Evolutionary conservation across 2,888 invertebrate species (phyloP), one percentile per base, ranked within the genome.

Genomic region (Furcula furcula): DNA sequence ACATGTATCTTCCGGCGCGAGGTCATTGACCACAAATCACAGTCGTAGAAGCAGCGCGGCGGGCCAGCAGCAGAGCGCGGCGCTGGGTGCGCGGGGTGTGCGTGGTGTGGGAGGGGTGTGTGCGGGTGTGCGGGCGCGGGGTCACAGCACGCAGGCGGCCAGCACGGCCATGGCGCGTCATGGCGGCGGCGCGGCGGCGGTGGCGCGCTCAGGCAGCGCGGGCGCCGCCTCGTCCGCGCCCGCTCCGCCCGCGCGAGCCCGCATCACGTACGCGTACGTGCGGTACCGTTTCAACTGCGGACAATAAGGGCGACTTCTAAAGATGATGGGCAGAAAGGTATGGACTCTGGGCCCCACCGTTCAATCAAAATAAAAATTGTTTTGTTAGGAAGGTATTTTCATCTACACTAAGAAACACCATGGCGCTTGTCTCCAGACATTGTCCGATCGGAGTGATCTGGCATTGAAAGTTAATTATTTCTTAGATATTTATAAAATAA

Each of bases 121-220:
- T 31, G 44, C 40, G 28, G 30, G 49, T 31, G 44, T 38, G 34
- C 34, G 44, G 47, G 29, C 40, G 35, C 30, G 40, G 45, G 50
- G 70, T 77, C 78, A 94, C 90, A 94, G 92, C 91, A 94, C 93
- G 90, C 94, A 94, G 91, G 94, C 94, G 89, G 94, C 93, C 91
- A 94, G 93, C 89, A 93, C 92, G 70, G 93, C 93, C 92, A 93
- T 92, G 90, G 93, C 93, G 89, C 93, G 93, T 94, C 94, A 94
- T 65, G 74, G 74, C 46, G 76, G 64, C 56, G 57, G 30, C 16
- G 41, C 27, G 35, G 39, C 29, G 34, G 39, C 46, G 32, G 55
- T 51, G 34, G 38, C 47, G 21, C 39, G 52, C 46, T 50, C 92
- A 91, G 89, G 91, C 91, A 91, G 92, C 90, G 85, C 92, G 91